Conservation (phyloP, 2,888 invertebrate genomes). For the Hemithea aestivaria region DNA sequence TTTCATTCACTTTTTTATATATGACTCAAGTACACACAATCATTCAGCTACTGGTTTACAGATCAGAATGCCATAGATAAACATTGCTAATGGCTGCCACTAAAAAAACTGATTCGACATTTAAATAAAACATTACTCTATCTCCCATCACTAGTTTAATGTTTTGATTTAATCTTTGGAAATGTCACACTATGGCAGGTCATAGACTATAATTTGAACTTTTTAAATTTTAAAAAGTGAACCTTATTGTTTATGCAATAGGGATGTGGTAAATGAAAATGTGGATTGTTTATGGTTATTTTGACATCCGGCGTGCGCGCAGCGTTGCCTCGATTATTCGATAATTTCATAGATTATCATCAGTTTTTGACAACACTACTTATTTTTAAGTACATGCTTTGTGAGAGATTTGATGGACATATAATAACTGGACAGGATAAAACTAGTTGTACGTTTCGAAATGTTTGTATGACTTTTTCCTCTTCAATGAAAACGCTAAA, state of each 20-base stretch:
- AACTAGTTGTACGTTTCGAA: background rate
- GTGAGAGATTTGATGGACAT: constrained; percentile 35
- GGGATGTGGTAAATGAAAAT: constrained; percentile 16
- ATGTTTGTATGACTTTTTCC: too few species aligned
- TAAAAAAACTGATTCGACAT: constrained; percentile 3
- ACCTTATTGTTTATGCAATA: constrained; percentile 22
- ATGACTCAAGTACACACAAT: too few species aligned
- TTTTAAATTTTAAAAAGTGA: constrained; percentile 16
- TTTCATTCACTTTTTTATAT: too few species aligned
- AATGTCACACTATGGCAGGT: constrained; percentile 73
- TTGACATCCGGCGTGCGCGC: constrained; percentile 73
- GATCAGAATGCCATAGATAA: too few species aligned
- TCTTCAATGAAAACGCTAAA: too few species aligned
- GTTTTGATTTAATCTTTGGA: constrained; percentile 63
- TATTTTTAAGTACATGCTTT: constrained; percentile 45
- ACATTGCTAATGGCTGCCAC: background rate
- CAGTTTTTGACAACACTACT: constrained; percentile 67
- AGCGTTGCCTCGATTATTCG: constrained; percentile 72
- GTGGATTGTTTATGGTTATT: constrained; percentile 39
- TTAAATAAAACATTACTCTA: constrained; percentile 57
- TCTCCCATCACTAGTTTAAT: constrained; percentile 64
- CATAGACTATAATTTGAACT: constrained; percentile 29
- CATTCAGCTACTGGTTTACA: too few species aligned
- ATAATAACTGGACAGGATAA: constrained; percentile 12
- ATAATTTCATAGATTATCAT: constrained; percentile 73